phyloP scores from a whole-genome alignment of 2,797 vertebrate genomes.

The Zalophus californianus region DNA sequence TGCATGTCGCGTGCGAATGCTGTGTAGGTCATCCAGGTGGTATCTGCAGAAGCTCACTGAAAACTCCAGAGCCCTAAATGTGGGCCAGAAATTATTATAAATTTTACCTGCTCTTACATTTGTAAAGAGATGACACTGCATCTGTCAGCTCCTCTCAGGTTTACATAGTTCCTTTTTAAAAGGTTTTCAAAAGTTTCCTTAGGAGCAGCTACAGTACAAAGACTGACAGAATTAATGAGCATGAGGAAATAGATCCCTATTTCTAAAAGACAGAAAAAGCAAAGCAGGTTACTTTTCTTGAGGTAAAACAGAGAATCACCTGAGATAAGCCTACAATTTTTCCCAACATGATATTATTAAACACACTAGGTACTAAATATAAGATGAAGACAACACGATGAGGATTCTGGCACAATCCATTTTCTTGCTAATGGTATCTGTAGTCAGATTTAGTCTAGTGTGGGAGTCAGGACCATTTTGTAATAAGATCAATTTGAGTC shows the following conservation, averaged over 20 bases:
- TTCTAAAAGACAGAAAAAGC: constrained; percentile 32
- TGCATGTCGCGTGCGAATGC: neutral
- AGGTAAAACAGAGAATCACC: constrained; percentile 2
- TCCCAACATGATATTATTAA: constrained; percentile 20
- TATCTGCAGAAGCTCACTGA: neutral
- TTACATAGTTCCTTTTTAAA: constrained; percentile 37
- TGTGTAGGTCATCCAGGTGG: neutral
- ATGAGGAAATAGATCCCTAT: neutral
- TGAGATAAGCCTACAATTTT: neutral
- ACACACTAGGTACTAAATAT: neutral
- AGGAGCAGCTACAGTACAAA: constrained; percentile 31
- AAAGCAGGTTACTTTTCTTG: constrained; percentile 33
- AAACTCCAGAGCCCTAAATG: neutral
- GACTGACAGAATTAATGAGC: constrained; percentile 63
- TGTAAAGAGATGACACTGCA: constrained; percentile 34
- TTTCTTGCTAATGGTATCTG: constrained; percentile 38
- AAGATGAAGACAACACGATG: neutral
- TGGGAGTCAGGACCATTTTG: constrained; percentile 45
- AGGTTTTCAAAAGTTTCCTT: constrained; percentile 67
- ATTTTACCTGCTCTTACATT: constrained; percentile 32
- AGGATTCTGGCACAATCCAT: neutral
- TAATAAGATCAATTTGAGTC: constrained; percentile 45
- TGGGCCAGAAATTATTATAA: neutral
- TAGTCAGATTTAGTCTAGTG: constrained; percentile 28
- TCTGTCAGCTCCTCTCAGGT: constrained; percentile 55